A percentile compares a stretch with the other conserved stretches of the same genome.
phyloP scores from a whole-genome alignment of 2,113 vertebrate species.

The Cephalopterus ornatus region DNA sequence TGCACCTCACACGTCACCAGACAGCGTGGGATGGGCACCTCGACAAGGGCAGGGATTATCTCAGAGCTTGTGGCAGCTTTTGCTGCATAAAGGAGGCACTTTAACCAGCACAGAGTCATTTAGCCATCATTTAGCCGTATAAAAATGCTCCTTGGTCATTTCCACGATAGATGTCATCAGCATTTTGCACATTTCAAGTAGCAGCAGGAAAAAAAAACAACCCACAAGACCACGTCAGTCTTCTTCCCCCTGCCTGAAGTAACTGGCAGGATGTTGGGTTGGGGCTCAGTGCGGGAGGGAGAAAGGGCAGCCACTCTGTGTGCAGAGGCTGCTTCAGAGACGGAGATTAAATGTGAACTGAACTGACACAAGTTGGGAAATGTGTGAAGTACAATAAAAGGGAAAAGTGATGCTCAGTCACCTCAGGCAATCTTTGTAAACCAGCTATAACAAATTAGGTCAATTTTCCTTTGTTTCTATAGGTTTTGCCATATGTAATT shows the following conservation, averaged over 20 bases:
- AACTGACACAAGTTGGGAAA: background rate
- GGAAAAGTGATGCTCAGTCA: background rate
- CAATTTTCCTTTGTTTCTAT: constrained; percentile 22
- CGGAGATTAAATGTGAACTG: background rate
- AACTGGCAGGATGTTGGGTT: background rate
- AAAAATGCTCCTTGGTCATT: background rate
- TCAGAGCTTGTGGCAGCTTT: background rate
- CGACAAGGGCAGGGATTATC: background rate
- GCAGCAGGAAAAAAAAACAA: background rate
- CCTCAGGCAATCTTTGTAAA: background rate
- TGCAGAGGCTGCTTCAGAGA: background rate
- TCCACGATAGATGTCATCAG: fast-evolving
- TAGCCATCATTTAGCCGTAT: fast-evolving
- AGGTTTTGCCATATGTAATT: constrained; percentile 15
- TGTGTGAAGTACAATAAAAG: background rate
- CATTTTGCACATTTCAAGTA: background rate
- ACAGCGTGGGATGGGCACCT: background rate
- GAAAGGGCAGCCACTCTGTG: background rate
- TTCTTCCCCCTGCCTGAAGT: background rate
- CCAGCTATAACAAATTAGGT: background rate
- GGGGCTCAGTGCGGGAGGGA: background rate
- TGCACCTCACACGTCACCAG: background rate
- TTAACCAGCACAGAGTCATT: background rate
- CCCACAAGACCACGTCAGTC: background rate
- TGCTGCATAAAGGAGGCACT: background rate